Evolutionary conservation across 2,888 invertebrate species (phyloP).

Genomic region (Acanthopleura granulata): DNA sequence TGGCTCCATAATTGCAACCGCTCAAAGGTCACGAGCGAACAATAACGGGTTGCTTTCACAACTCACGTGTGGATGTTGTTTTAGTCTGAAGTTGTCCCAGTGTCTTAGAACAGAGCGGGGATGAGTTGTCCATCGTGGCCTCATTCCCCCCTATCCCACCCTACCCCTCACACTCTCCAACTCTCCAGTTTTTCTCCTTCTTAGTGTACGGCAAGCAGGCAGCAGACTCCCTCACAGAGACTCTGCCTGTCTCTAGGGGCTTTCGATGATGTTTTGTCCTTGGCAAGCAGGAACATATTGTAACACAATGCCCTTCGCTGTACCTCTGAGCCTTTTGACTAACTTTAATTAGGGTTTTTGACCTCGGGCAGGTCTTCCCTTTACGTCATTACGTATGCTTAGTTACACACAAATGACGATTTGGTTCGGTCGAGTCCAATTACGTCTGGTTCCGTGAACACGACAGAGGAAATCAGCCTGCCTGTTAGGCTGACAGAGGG

Average conservation of each 20-base stretch:
- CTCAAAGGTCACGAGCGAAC: background rate
- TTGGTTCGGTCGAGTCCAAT: conserved; percentile 4
- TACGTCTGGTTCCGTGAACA: background rate
- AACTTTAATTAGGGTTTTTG: background rate
- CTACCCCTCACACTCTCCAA: too few relatives aligned
- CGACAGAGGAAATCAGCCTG: background rate
- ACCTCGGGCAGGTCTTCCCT: background rate
- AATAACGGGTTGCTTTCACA: background rate
- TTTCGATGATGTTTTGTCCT: too few relatives aligned
- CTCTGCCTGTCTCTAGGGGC: too few relatives aligned
- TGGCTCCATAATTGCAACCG: background rate
- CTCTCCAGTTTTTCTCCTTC: background rate
- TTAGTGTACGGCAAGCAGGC: background rate
- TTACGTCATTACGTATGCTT: conserved; percentile 6
- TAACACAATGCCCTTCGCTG: background rate
- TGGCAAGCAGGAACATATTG: background rate
- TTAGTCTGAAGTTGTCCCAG: background rate
- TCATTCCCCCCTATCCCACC: background rate
- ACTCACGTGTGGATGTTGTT: conserved; percentile 6
- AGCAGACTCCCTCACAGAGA: background rate
- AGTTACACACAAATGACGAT: conserved; percentile 18
- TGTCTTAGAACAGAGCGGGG: background rate
- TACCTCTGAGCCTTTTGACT: background rate
- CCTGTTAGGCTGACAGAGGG: background rate
- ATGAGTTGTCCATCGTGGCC: background rate